Evolutionary conservation across 1,140 invertebrate species (phyloP).

Genomic region (Pseudoatta argentina): DNA sequence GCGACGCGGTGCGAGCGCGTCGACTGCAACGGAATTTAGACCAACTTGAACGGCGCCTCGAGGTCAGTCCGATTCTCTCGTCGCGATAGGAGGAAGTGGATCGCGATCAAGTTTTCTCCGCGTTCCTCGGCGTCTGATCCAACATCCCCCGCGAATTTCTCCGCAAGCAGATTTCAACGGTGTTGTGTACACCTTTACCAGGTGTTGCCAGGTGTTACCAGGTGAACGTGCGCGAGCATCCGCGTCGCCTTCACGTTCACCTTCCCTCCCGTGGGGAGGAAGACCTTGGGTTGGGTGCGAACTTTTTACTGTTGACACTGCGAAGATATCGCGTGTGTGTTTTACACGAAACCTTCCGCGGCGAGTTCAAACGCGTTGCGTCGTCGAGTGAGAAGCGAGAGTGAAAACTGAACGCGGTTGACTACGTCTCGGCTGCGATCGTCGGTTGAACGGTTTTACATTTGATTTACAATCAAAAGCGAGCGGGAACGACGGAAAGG

Average conservation of each 20-base stretch:
- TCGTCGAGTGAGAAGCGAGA: constrained; percentile 3
- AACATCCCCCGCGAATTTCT: background rate
- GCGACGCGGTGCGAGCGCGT: background rate
- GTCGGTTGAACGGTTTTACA: background rate
- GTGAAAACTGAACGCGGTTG: background rate
- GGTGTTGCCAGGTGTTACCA: constrained; percentile 80
- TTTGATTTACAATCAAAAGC: no score
- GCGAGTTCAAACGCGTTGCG: background rate
- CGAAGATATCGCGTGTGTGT: background rate
- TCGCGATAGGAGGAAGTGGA: no score
- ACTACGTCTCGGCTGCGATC: background rate
- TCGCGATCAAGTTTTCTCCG: background rate
- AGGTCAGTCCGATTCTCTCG: background rate
- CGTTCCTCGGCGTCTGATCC: background rate
- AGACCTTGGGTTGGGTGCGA: background rate
- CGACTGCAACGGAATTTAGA: background rate
- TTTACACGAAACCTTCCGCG: background rate
- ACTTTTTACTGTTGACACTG: background rate
- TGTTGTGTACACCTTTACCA: constrained; percentile 48
- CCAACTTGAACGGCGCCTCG: no score
- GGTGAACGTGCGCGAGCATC: constrained; percentile 75
- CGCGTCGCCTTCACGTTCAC: constrained; percentile 44
- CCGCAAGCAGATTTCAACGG: constrained; percentile 36
- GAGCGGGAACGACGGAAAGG: background rate
- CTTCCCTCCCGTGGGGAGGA: constrained; percentile 6